Conservation (phyloP, 92 coral and sea anemone genomes). For the Porites divaricata region DNA sequence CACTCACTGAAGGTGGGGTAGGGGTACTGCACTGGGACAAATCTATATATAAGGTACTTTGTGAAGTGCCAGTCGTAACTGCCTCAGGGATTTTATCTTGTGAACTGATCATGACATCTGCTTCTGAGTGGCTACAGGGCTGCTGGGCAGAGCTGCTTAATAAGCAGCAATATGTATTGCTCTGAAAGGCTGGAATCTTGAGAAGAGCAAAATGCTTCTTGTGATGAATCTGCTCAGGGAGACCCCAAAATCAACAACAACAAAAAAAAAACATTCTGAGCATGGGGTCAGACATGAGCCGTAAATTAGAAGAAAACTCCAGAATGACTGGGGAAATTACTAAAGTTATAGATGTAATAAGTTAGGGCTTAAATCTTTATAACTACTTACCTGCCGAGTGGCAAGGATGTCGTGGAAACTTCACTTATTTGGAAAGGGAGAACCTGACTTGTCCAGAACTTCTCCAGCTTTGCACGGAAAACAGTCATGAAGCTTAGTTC, state of each 20-base stretch:
- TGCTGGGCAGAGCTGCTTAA: conserved; percentile 49
- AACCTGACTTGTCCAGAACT: too few relatives aligned
- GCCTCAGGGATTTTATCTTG: background rate
- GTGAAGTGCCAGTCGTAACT: conserved; percentile 16
- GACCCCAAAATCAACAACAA: background rate
- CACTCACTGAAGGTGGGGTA: conserved; percentile 45
- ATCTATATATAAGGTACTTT: conserved; percentile 36
- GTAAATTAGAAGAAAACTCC: too few relatives aligned
- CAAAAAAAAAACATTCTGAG: conserved; percentile 54
- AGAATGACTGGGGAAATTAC: too few relatives aligned
- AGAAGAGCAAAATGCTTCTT: conserved; percentile 24
- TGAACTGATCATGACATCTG: background rate
- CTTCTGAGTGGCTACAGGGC: conserved; percentile 33
- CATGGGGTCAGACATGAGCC: too few relatives aligned
- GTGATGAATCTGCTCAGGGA: conserved; percentile 37
- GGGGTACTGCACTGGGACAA: conserved; percentile 42
- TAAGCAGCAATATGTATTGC: too few relatives aligned
- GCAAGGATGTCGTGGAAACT: too few relatives aligned
- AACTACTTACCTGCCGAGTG: too few relatives aligned
- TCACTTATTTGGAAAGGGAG: too few relatives aligned
- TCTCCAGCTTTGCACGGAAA: conserved; percentile 52
- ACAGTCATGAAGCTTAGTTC: conserved; percentile 65
- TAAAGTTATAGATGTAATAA: too few relatives aligned
- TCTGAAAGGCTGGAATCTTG: conserved; percentile 44
- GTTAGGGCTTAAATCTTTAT: too few relatives aligned